Conservation (phyloP, 2,888 invertebrate species). For the Philereme vetulata region DNA sequence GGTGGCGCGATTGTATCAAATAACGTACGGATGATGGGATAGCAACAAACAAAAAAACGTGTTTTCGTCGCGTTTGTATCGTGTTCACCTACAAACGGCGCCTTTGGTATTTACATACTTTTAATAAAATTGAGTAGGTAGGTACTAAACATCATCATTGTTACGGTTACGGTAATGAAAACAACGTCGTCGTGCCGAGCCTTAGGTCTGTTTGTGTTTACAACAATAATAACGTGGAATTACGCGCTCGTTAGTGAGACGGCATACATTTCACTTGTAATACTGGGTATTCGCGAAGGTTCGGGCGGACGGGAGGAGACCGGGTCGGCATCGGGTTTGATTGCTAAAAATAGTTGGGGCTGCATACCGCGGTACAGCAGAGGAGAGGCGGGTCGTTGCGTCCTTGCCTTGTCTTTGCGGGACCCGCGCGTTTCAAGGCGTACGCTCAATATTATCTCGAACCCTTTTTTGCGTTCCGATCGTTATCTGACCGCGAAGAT, state of each 20-base stretch:
- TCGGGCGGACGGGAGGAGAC: slow-evolving; percentile 34
- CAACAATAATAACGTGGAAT: slow-evolving; percentile 42
- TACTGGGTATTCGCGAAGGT: slow-evolving; percentile 57
- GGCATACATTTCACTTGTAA: slow-evolving; percentile 41
- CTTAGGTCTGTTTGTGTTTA: slow-evolving; percentile 38
- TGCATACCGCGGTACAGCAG: slow-evolving; percentile 6
- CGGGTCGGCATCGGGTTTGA: slow-evolving; percentile 69
- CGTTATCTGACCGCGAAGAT: slow-evolving; percentile 79
- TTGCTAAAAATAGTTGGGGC: slow-evolving; percentile 77
- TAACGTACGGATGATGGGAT: slow-evolving; percentile 51
- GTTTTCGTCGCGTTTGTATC: slow-evolving; percentile 14
- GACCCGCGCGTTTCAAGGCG: slow-evolving; percentile 30
- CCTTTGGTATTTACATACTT: background rate
- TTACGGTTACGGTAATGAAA: slow-evolving; percentile 33
- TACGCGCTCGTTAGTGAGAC: slow-evolving; percentile 51
- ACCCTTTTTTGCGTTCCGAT: slow-evolving; percentile 81
- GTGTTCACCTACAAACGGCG: slow-evolving; percentile 7
- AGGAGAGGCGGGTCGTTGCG: slow-evolving; percentile 51
- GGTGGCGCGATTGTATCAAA: slow-evolving; percentile 67
- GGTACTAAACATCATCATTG: slow-evolving; percentile 31
- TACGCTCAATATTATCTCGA: slow-evolving; percentile 69
- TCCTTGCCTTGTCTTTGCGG: slow-evolving; percentile 66
- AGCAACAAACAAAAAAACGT: slow-evolving; percentile 13
- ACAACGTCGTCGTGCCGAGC: slow-evolving; percentile 29
- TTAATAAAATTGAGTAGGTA: slow-evolving; percentile 16